These are phyloP conservation scores for Coptotermes formosanus DNA, from an alignment of 1,140 invertebrate genomes.

Conservation along the genomic window DNA sequence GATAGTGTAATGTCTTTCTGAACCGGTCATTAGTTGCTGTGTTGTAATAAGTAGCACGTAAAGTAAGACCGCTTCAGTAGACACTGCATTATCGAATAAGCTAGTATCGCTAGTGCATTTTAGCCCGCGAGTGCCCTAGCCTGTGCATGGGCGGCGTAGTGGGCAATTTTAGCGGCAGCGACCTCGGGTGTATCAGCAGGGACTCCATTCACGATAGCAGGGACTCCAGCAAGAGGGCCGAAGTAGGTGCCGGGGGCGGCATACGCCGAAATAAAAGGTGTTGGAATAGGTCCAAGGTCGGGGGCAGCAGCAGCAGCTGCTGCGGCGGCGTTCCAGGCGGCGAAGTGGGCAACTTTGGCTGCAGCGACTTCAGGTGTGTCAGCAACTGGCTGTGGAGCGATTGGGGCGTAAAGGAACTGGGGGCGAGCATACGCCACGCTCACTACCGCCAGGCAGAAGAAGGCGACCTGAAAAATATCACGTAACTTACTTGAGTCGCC, in stretches of 20 bases:
- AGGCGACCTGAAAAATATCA: not conserved
- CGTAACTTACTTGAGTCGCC: no score
- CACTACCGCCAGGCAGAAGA: not conserved
- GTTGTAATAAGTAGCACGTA: not conserved
- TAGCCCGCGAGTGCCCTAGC: not conserved
- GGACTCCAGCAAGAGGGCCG: not conserved
- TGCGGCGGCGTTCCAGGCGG: conserved; percentile 36
- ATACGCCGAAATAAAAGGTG: not conserved
- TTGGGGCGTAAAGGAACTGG: not conserved
- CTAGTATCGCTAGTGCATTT: not conserved
- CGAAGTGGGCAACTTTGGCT: conserved; percentile 41
- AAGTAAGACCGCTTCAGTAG: not conserved
- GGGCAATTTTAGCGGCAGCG: conserved; percentile 40
- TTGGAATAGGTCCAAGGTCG: not conserved
- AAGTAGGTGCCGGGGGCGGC: not conserved
- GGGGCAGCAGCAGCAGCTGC: not conserved
- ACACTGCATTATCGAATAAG: not conserved
- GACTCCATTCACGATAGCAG: conserved; percentile 36
- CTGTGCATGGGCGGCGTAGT: conserved; percentile 39
- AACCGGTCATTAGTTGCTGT: not conserved
- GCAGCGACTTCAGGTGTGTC: conserved; percentile 41
- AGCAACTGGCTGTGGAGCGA: conserved; percentile 39
- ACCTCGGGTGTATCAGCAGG: conserved; percentile 42
- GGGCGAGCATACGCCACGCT: not conserved
- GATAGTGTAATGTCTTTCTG: not conserved